Base-by-base conservation (phyloP, 64 coral and sea anemone genomes). In the Astreopora myriophthalma region DNA sequence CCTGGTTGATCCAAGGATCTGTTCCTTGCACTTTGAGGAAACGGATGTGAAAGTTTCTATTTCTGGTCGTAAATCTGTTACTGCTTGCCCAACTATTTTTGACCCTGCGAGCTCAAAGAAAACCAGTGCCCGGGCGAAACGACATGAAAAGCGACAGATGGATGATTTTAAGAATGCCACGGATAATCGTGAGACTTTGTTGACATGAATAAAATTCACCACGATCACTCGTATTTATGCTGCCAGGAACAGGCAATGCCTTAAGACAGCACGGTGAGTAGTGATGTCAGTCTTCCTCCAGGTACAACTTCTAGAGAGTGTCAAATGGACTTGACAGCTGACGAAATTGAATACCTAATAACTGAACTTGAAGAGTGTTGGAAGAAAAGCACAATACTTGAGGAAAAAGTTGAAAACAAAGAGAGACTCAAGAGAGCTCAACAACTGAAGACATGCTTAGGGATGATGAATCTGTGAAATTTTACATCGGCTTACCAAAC, bases 401-500 rank as follows among this genome's bases (percentile, higher is more conserved):
- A 13, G 3, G 64, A 2, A 68, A 68, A 68, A 68, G 3, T 68
- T 68, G 64, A 68, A 68, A 68, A 68, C 64, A 24, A 68, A 68
- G 24, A 68, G 48, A 16, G 13, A 52, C 16, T 17, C 14, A 63
- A 63, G 60, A 63, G 60, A 63, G 23, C 60, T 63, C 23, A 63
- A 68, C 64, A 68, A n/a, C 64, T 28, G 64, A 68, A 68, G 64
- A 68, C 64, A 69, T 86, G 36, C 29, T 64, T 19, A 86, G 37
- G 28, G 20, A 68, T 36, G 39, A 69, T 23, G 32, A 70, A 38
- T 86, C 84, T 69, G 84, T 86, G 13, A 35, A 17, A 69, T 86
- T 86, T 86, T 86, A 69, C 23, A 86, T 38, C 34, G 84, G 84
- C 34, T 38, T 69, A 71, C 60, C 67, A 71, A 38, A 86, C 39